Evolutionary conservation across 2,113 vertebrate species (phyloP), one percentile per base, ranked within the genome.

Genomic region (Dryoscopus gambensis): DNA sequence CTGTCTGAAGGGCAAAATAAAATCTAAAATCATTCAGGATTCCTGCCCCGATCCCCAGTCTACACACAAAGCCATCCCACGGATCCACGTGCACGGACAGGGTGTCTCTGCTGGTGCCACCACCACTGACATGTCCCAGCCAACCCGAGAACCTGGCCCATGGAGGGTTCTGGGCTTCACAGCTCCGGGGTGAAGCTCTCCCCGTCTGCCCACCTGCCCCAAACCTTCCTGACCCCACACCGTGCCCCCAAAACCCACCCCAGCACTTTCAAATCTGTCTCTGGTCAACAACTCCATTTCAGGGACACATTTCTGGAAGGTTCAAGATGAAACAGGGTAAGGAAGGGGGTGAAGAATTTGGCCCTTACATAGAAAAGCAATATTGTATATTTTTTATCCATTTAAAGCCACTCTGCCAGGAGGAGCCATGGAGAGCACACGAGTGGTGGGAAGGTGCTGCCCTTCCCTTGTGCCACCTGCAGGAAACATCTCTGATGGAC

Each of bases 311-410:
- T 57, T 56, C 49, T 44, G 25, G 33, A 23, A 80, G 37, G 76
- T 13, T 76, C 57, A 56, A n/a, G 33, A 27, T 15, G 57, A 63
- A 75, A 13, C 15, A 46, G 15, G 39, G 24, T 13, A 30, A 50
- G n/a, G 59, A 71, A 46, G 17, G 21, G 20, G 21, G 14, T 33
- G 53, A 30, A 56, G 60, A 71, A 39, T 13, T 22, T 8, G 23
- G 47, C 40, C 13, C 17, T 16, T 11, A 4, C 39, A 40, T 2
- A 39, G 13, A 39, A 39, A 42, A 65, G 33, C 25, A 33, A 4
- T 2, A 3, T 3, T 53, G 16, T 30, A 1, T 1, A 13, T 30
- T 14, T 63, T 33, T 59, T 13, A 12, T 2, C 4, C 9, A 1
- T 10, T 3, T 6, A 57, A 50, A 68, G 46, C 12, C 7, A 1